Evolutionary conservation across 2,888 invertebrate species (phyloP).

Genomic region (Ectemnius cavifrons): DNA sequence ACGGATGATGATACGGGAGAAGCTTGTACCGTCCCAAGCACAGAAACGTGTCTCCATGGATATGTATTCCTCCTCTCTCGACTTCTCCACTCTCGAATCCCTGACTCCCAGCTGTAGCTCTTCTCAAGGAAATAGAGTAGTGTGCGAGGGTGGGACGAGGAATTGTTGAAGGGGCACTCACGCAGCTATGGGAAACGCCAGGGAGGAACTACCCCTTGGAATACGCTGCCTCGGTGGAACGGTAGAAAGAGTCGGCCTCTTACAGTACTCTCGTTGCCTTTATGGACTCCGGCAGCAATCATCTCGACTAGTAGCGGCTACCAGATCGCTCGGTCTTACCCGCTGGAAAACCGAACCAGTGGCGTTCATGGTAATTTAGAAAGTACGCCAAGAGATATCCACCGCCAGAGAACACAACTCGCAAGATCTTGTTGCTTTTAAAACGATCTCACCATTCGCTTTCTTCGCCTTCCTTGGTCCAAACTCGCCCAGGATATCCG

Average conservation of each 20-base stretch:
- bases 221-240: not conserved
- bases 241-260: not conserved
- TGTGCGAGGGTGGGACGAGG: no score
- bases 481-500: slow-evolving; percentile 21
- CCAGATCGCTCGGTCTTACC: not conserved
- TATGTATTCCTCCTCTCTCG: not conserved
- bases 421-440: not conserved
- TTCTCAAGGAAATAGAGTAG: not conserved
- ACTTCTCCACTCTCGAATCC: not conserved
- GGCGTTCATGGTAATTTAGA: slow-evolving; percentile 22
- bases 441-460: slow-evolving; percentile 26
- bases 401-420: not conserved
- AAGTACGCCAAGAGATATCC: slow-evolving; percentile 9
- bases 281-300: not conserved
- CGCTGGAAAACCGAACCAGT: not conserved
- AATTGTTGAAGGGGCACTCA: no score
- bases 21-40: slow-evolving; percentile 22
- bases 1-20: slow-evolving; percentile 12
- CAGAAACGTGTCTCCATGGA: slow-evolving; percentile 9
- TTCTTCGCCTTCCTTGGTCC: slow-evolving; percentile 11
- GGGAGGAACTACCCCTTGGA: slow-evolving; percentile 6
- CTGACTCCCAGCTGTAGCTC: not conserved
- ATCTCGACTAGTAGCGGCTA: not conserved
- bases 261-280: not conserved
- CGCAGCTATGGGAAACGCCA: not conserved